phyloP scores from a whole-genome alignment of 2,888 invertebrate genomes.

The Agrilus mali region DNA sequence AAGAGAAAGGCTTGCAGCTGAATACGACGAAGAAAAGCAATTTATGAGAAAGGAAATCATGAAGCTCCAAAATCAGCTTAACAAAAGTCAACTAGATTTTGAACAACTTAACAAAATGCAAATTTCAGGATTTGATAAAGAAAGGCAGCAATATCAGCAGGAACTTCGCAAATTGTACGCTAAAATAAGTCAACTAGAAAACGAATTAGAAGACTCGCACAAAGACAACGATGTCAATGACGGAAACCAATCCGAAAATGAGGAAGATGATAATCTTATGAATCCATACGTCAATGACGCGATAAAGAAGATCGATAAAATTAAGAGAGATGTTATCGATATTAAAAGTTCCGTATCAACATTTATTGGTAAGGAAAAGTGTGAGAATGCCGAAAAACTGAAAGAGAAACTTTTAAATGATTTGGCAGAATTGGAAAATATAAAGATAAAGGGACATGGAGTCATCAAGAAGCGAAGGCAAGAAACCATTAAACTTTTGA shows the following conservation, averaged over 20 bases:
- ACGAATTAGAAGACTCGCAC: not conserved
- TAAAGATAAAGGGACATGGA: constrained; percentile 1
- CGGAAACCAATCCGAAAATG: not conserved
- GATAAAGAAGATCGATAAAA: constrained; percentile 1
- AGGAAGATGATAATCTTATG: not conserved
- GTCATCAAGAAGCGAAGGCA: constrained; percentile 1
- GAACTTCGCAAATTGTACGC: constrained; percentile 3
- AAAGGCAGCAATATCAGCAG: constrained; percentile 6
- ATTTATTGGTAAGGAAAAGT: constrained; percentile 1
- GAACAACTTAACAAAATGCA: no score
- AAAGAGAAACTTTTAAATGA: not conserved
- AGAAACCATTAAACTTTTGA: not conserved
- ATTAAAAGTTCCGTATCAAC: not conserved
- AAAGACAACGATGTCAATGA: not conserved
- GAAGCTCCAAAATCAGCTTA: no score
- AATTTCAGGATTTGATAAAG: constrained; percentile 4
- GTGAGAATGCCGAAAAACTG: not conserved
- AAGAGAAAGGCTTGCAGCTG: no score
- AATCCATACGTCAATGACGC: constrained; percentile 3
- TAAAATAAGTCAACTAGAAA: not conserved
- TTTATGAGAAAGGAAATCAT: no score
- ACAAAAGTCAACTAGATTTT: no score
- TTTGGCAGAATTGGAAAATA: constrained; percentile 1
- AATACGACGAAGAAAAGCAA: no score
- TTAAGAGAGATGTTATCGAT: not conserved